Evolutionary conservation across 2,113 vertebrate species (phyloP), one percentile per base, ranked within the genome.

Genomic region (Mesitornis unicolor): DNA sequence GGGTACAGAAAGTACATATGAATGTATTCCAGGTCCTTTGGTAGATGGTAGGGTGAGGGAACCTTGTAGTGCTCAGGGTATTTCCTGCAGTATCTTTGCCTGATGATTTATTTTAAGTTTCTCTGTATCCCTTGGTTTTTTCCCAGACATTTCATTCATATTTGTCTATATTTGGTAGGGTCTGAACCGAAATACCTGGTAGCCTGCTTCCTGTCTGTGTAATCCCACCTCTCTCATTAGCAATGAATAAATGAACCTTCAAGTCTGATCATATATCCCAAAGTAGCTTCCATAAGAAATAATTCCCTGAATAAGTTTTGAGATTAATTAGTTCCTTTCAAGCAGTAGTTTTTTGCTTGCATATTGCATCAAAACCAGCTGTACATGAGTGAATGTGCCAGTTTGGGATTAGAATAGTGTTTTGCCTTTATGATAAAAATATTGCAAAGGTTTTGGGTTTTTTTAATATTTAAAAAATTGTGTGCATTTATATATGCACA

Each of bases 141-240:
- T 81, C 54, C 63, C 67, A 82, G 47, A 59, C 12, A 11, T 70
- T 79, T 83, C 63, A 80, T 85, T 67, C 87, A 45, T 79, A 57
- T 47, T 88, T 12, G 10, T 74, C 54, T 85, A 4, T 73, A 28
- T 75, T 81, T 21, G 43, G 60, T 36, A 51, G 42, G 38, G 64
- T 64, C 45, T 84, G 42, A 56, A 48, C 51, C 64, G 11, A 81
- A 84, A 53, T 87, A 87, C 42, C 73, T 71, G 35, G 31, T 61
- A 56, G 47, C 51, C 82, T 94, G 69, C 61, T 63, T 82, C 60
- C 86, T 83, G 70, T 95, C 54, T 74, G 87, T 89, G 76, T 94
- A 95, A 94, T 87, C 76, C 84, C 91, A 61, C 59, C 63, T 90
- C 81, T 92, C 35, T 36, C 75, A 73, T 89, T 87, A 93, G 85